Percentiles rank a stretch among this genome's conserved stretches.
These are phyloP conservation scores for Corynorhinus townsendii DNA, from an alignment of 2,113 vertebrate genomes.

Conservation along the genomic window DNA sequence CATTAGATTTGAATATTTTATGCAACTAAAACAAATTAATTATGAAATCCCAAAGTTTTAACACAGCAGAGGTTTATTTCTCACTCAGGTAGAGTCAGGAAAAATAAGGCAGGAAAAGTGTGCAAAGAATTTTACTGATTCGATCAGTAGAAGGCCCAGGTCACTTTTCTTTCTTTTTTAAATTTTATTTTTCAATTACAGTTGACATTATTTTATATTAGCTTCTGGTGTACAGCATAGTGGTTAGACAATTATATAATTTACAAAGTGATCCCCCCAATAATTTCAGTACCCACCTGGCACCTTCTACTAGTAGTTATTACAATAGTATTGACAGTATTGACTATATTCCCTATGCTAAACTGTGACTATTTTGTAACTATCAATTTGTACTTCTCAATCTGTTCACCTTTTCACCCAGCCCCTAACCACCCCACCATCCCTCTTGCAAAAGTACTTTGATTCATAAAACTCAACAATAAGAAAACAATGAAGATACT, in stretches of 20 bases:
- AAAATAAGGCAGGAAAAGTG: not conserved
- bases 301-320: not conserved
- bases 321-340: not conserved
- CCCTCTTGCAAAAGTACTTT: not conserved
- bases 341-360: not conserved
- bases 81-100: not conserved
- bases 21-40: not conserved
- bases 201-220: not conserved
- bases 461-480: not conserved
- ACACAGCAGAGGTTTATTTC: not conserved
- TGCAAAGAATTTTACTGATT: not conserved
- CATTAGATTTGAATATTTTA: not conserved
- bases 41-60: not conserved
- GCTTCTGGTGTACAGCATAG: not conserved
- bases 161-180: not conserved
- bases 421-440: too few relatives aligned
- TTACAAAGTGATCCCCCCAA: not conserved
- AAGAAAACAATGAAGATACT: not conserved
- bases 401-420: not conserved
- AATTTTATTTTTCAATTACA: not conserved
- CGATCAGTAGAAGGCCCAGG: not conserved
- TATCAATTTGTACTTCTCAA: not conserved
- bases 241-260: too few relatives aligned
- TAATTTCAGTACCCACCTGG: not conserved
- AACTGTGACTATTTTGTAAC: not conserved